Conservation (phyloP, 2,888 invertebrate species). For the Gortyna flavago region DNA sequence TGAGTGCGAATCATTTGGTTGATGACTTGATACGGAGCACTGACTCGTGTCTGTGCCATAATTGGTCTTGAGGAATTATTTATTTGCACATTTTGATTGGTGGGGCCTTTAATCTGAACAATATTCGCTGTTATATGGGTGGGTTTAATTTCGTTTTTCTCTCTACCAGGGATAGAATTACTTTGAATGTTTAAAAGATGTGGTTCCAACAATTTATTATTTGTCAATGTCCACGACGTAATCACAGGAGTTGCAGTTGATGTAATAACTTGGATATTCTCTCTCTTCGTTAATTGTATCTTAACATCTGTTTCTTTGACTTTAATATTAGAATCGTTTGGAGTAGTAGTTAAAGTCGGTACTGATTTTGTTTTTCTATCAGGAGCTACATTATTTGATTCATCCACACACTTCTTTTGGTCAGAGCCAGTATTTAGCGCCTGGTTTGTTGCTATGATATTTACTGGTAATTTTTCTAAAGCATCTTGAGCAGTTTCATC, state of each 20-base stretch:
- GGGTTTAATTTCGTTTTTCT: conserved; percentile 80
- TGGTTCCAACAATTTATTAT: conserved; percentile 85
- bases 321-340: conserved; percentile 76
- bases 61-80: conserved; percentile 80
- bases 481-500: conserved; percentile 90
- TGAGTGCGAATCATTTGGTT: conserved; percentile 84
- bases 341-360: conserved; percentile 76
- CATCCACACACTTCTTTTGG: conserved; percentile 81
- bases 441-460: conserved; percentile 83
- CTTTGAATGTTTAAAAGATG: conserved; percentile 81
- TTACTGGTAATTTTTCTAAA: conserved; percentile 80
- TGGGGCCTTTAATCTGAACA: conserved; percentile 83
- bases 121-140: conserved; percentile 84
- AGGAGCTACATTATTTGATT: conserved; percentile 74
- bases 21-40: conserved; percentile 85
- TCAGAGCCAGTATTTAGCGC: conserved; percentile 73
- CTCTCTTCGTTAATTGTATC: conserved; percentile 80
- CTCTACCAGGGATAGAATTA: conserved; percentile 74
- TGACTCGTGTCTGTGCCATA: conserved; percentile 78
- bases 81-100: conserved; percentile 75
- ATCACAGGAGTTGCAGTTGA: conserved; percentile 89
- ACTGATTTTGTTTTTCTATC: conserved; percentile 80
- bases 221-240: conserved; percentile 89
- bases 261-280: conserved; percentile 79
- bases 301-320: conserved; percentile 78